phyloP scores from a whole-genome alignment of 2,888 invertebrate species.

The Cataglyphis livida region DNA sequence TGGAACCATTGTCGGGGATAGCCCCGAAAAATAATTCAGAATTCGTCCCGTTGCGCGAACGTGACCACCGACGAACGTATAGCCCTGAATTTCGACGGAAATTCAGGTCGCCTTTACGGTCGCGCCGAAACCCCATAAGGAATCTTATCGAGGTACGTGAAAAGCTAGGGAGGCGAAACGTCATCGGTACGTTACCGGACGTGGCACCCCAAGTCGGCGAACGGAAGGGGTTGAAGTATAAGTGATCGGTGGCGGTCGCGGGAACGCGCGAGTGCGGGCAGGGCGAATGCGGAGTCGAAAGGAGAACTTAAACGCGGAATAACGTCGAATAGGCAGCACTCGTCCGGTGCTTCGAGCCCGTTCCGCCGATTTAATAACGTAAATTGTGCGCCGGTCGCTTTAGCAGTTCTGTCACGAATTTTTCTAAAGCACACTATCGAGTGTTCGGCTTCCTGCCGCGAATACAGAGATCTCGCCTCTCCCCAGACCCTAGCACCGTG shows the following conservation, averaged over 20 bases:
- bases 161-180: constrained; percentile 37
- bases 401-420: constrained; percentile 77
- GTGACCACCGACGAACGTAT: constrained; percentile 59
- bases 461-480: constrained; percentile 81
- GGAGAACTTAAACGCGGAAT: constrained; percentile 78
- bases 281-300: constrained; percentile 56
- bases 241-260: constrained; percentile 47
- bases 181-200: constrained; percentile 26
- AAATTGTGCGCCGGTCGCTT: constrained; percentile 80
- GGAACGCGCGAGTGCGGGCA: constrained; percentile 23
- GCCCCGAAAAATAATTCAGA: constrained; percentile 60
- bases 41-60: constrained; percentile 60
- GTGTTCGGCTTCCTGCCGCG: constrained; percentile 83
- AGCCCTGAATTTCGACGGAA: constrained; percentile 56
- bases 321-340: constrained; percentile 81
- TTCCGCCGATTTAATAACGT: constrained; percentile 84
- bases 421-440: constrained; percentile 85
- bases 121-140: constrained; percentile 47
- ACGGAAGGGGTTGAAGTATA: constrained; percentile 57
- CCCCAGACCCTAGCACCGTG: constrained; percentile 55
- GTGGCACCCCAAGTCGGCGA: background rate
- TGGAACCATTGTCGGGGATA: constrained; percentile 1
- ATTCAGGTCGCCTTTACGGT: constrained; percentile 72
- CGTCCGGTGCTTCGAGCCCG: constrained; percentile 80
- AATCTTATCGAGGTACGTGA: constrained; percentile 71